Evolutionary conservation across 2,888 invertebrate species (phyloP), one percentile per base, ranked within the genome.

Genomic region (Euzophera pinguis): DNA sequence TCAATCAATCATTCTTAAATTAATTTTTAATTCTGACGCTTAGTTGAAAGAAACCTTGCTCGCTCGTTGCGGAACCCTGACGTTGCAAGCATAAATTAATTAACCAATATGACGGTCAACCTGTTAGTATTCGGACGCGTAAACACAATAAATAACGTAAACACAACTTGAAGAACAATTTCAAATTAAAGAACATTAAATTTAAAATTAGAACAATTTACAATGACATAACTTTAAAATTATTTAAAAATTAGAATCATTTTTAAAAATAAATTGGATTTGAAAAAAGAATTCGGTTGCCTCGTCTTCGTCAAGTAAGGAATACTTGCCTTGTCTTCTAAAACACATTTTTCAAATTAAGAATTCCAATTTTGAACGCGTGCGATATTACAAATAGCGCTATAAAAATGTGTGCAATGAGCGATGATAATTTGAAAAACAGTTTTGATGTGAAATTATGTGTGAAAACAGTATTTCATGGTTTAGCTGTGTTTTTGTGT

Each of bases 391-490:
- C 1, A 12, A 39, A 39, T n/a, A 17, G 17, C 9, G 41, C 5
- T 8, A 45, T 37, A 7, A 50, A 51, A 35, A 51, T 43, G 51
- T 43, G 35, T 37, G 13, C 34, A 6, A 17, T 34, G 8, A 42
- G 6, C 9, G 37, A 27, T 16, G 17, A 37, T 34, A 34, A 13
- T 9, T 10, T 14, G 13, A 39, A 49, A 13, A 35, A 35, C 8
- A 12, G 27, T 27, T 35, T 22, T 13, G 7, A 42, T 8, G 9
- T 16, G 1, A 34, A 34, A 10, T 43, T 51, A n/a, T 43, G 35
- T 43, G 35, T 51, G 9, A 51, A 43, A 35, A 51, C 51, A 10
- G 27, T 37, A 6, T 51, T 51, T 27, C 51, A 51, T 37, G 3
- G 27, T 37, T 34, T 34, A 1, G 10, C n/a, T 35, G 42, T 22